Evolutionary conservation across 2,888 invertebrate genomes (phyloP), one percentile per base, ranked within the genome.

Genomic region (Drosophila testacea): DNA sequence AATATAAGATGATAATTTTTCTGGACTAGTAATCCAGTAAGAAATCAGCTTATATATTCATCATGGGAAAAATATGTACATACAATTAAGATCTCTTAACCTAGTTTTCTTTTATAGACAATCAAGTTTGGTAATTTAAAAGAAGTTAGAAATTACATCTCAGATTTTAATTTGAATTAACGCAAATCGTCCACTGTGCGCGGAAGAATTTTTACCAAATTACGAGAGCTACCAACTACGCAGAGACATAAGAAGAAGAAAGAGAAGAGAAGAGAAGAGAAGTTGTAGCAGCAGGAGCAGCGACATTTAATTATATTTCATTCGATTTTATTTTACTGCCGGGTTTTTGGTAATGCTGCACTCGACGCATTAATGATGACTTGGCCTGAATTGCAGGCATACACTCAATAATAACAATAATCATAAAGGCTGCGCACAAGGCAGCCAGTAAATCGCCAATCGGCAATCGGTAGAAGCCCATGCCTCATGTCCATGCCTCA

Each of bases 301-400:
- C 87, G 87, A 86, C 88, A 83, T 88, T 87, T 88, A 87, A 87
- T 87, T 87, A 87, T 87, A 83, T 87, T 88, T 86, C 85, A 81
- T 82, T 87, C 77, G 79, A 87, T 85, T 85, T 84, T 87, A 80
- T 84, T 85, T 87, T 83, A 81, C 69, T 87, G 81, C 71, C 61
- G 64, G 69, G 74, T 78, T 83, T 87, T 85, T 87, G 84, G 83
- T 84, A 84, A 82, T 82, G 77, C 82, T 61, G 84, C 79, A 79
- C 73, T 79, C 80, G 71, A 52, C 61, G 83, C 85, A 83, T 83
- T 88, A 88, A 88, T 86, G 88, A 88, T 82, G 83, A 80, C 83
- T 81, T 88, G 85, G 69, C 81, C 88, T 83, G 84, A 87, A 86
- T 88, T 85, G 86, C 83, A 69, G 82, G 69, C 88, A 80, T 77